Conservation (phyloP, 1,140 invertebrate genomes). For the Agrilus planipennis region DNA sequence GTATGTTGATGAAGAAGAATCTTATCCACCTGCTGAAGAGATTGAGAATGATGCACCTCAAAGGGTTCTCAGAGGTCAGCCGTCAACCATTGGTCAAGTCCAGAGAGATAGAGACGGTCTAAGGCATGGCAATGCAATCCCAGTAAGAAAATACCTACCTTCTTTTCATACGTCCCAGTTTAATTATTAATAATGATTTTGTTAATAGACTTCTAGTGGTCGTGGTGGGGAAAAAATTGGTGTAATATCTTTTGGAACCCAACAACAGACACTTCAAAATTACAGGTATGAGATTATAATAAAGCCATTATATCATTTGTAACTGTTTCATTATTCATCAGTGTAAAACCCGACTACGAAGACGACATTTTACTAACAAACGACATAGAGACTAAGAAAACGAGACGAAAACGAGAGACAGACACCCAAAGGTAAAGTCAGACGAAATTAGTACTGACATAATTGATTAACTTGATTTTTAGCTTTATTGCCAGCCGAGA, state of each 20-base stretch:
- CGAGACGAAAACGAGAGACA: constrained; percentile 31
- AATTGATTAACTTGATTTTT: no score
- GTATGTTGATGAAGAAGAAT: constrained; percentile 65
- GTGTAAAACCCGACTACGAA: no score
- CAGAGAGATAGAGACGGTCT: constrained; percentile 72
- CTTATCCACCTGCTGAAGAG: constrained; percentile 60
- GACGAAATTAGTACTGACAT: no score
- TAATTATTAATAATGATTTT: constrained; percentile 7
- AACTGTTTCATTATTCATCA: no score
- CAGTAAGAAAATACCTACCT: constrained; percentile 33
- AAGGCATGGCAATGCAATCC: constrained; percentile 44
- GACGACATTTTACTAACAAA: no score
- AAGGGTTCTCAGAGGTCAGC: constrained; percentile 70
- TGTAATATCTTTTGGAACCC: constrained; percentile 36
- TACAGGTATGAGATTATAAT: constrained; percentile 31
- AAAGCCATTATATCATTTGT: no score
- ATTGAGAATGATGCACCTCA: constrained; percentile 69
- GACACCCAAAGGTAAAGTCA: no score
- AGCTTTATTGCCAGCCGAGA: no score
- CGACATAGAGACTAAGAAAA: constrained; percentile 23
- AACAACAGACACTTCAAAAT: constrained; percentile 29
- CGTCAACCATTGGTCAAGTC: constrained; percentile 69
- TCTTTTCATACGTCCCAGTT: not conserved
- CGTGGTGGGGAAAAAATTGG: constrained; percentile 36
- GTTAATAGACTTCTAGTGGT: constrained; percentile 25